Evolutionary conservation across 2,113 vertebrate genomes (phyloP).

Genomic region (Mirounga angustirostris): DNA sequence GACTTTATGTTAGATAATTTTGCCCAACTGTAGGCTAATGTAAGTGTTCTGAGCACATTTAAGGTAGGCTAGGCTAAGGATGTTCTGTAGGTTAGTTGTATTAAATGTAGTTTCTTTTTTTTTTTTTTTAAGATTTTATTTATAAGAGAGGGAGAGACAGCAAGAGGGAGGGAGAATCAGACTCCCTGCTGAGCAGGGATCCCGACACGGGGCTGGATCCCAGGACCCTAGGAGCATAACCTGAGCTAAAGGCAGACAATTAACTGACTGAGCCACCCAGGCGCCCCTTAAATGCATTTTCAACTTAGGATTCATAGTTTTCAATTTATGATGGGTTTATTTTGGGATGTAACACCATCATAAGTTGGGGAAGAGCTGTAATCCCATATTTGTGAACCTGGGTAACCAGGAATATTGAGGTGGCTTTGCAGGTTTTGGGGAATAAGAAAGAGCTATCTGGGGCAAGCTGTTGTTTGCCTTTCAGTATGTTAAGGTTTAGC

Average conservation of each 20-base stretch:
- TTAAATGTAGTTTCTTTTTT: neutral
- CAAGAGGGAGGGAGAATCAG: too few species aligned
- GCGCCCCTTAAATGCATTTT: neutral
- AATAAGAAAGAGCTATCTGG: neutral
- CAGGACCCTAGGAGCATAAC: neutral
- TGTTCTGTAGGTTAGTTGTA: neutral
- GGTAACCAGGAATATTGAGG: neutral
- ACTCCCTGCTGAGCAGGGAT: too few species aligned
- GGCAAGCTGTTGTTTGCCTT: neutral
- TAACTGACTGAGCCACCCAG: neutral
- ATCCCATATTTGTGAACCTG: neutral
- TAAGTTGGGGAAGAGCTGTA: neutral
- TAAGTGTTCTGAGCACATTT: neutral
- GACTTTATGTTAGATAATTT: neutral
- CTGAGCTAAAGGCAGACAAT: neutral
- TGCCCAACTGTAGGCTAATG: neutral
- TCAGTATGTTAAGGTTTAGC: neutral
- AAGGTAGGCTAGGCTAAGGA: neutral
- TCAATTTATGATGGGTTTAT: neutral
- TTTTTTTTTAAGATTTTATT: too few species aligned
- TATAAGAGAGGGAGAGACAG: neutral
- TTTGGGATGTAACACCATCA: neutral
- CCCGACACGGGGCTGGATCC: neutral
- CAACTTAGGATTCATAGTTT: neutral
- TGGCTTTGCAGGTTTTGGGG: neutral